Base-by-base conservation (phyloP, 2,113 vertebrate species). In the Felis catus region DNA sequence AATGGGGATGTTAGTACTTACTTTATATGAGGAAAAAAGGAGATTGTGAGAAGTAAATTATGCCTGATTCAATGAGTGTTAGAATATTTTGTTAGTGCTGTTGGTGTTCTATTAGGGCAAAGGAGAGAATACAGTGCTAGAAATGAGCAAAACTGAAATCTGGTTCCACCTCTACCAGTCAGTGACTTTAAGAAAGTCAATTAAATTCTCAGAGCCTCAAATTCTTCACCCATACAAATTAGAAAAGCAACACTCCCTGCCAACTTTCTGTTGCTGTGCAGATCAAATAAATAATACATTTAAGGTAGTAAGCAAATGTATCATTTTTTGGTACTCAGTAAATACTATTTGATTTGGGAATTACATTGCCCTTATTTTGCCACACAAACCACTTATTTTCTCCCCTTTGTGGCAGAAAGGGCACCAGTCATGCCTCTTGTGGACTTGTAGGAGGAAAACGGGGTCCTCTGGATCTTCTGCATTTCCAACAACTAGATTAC, bases 331-430 rank as follows among this genome's bases (percentile, higher is more conserved):
- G 33, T 82, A 63, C 48, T 92, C 23, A 78, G 70, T 27, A 86
- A 68, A 87, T 88, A 68, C 61, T 61, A 94, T 53, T 89, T 95
- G 39, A 79, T 89, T 94, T 90, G 48, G 92, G 48, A 88, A 95
- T 80, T 74, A 70, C 41, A 13, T 23, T 85, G 13, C 41, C 31
- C 25, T 48, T 27, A 19, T 39, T 82, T 94, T 90, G 81, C 71
- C 41, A 88, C 12, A 45, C 3, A n/a, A 66, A 68, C 4, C 89
- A 31, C 45, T 83, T 83, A 2, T 16, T 73, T 89, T 79, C n/a
- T 12, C 53, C 23, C 23, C 23, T 66, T 65, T 88, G 80, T 92
- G 55, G 51, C 55, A 71, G 8, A 48, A 63, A 90, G 33, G 6
- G 3, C 19, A 94, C 74, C 19, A 25, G 36, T 12, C 65, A 71